Conservation (phyloP, 2,888 invertebrate species). For the Rotaria socialis region DNA sequence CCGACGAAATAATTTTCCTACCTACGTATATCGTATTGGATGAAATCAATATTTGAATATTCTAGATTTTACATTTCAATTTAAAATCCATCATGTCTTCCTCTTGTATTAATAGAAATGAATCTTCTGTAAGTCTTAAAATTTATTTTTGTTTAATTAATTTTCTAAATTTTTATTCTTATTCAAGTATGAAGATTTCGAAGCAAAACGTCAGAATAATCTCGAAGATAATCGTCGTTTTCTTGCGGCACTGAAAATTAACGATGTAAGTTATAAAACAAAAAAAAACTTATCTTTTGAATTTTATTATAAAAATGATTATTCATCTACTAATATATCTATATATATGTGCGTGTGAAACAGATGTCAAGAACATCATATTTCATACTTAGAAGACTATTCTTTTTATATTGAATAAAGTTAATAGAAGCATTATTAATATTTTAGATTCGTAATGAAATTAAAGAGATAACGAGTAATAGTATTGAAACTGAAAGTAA, state of each 20-base stretch:
- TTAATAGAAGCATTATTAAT: too few species aligned
- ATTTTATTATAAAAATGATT: too few species aligned
- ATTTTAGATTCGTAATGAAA: neutral
- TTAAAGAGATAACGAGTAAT: neutral
- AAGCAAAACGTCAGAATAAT: slow-evolving; percentile 1
- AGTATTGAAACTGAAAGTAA: neutral
- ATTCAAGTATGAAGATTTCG: neutral
- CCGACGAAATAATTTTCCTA: too few species aligned
- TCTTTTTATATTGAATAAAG: too few species aligned
- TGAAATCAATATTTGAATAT: neutral
- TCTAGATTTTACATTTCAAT: neutral
- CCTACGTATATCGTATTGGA: neutral
- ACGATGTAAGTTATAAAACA: neutral
- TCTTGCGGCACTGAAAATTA: slow-evolving; percentile 5
- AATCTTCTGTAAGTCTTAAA: neutral
- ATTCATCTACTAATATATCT: too few species aligned
- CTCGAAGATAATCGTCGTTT: slow-evolving; percentile 15
- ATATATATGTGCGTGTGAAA: too few species aligned
- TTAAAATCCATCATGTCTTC: neutral
- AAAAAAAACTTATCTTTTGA: neutral
- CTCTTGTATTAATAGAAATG: neutral
- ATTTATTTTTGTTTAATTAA: neutral
- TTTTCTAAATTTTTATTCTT: neutral
- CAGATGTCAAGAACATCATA: too few species aligned
- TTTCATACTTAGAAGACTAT: too few species aligned